Evolutionary conservation across 2,113 vertebrate genomes (phyloP).

Genomic region (Struthio camelus): DNA sequence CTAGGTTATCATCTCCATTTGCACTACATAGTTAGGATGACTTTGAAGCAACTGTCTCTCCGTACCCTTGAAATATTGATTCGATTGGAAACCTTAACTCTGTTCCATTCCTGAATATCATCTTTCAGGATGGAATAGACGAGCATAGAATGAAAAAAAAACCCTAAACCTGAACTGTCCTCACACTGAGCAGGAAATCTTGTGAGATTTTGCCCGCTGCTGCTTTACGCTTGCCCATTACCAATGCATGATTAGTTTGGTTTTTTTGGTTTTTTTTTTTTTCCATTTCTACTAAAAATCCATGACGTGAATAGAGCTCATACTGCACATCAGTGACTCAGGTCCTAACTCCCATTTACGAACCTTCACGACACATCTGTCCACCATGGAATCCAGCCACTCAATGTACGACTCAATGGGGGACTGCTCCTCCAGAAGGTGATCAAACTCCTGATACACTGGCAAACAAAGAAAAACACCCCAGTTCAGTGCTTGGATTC

Average conservation of each 20-base stretch:
- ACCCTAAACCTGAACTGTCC: background rate
- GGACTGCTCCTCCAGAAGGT: constrained; percentile 94
- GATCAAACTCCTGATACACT: constrained; percentile 99
- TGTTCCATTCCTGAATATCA: background rate
- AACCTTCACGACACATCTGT: constrained; percentile 97
- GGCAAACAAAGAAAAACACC: constrained; percentile 32
- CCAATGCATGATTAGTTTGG: background rate
- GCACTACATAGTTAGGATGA: background rate
- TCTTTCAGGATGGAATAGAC: background rate
- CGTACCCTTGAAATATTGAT: background rate
- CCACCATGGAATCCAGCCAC: constrained; percentile 99
- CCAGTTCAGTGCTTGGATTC: background rate
- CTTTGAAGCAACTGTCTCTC: background rate
- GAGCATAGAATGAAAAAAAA: background rate
- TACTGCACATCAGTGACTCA: background rate
- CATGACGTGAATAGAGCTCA: background rate
- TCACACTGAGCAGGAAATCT: background rate
- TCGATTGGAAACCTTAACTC: background rate
- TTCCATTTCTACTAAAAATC: background rate
- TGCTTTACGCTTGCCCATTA: background rate
- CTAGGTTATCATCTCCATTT: background rate
- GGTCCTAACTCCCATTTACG: constrained; percentile 49
- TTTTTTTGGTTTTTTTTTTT: background rate
- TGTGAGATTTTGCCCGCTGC: background rate
- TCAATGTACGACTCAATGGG: constrained; percentile 97